These are phyloP conservation scores for Frieseomelitta varia DNA, from an alignment of 1,140 invertebrate species.

Conservation along the genomic window DNA sequence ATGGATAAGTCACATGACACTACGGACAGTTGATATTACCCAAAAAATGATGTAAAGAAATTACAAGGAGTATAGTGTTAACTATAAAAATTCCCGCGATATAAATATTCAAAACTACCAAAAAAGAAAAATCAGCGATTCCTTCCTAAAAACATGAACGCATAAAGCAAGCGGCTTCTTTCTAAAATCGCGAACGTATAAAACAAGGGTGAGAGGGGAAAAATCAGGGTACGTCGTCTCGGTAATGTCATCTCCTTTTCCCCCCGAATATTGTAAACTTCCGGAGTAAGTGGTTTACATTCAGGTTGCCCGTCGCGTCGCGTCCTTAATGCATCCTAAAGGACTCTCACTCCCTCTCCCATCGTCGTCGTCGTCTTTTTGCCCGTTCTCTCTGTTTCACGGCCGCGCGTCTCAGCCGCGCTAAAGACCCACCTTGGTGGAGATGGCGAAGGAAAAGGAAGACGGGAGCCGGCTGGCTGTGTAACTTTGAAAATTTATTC, in stretches of 20 bases:
- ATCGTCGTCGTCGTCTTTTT: background rate
- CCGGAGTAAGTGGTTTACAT: background rate
- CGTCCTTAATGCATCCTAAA: conserved; percentile 6
- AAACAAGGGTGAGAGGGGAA: background rate
- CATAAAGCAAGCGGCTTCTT: background rate
- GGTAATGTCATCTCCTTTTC: background rate
- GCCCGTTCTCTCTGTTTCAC: conserved; percentile 6
- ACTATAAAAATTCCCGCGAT: background rate
- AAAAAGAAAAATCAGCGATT: too few species aligned
- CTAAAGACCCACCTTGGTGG: conserved; percentile 31
- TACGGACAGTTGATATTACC: background rate
- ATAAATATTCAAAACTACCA: background rate
- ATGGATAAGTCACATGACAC: too few species aligned
- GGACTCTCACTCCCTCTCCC: background rate
- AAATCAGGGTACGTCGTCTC: background rate
- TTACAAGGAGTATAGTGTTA: background rate
- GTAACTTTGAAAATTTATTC: conserved; percentile 59
- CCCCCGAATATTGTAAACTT: background rate
- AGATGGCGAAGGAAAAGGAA: conserved; percentile 15
- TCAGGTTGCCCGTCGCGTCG: background rate
- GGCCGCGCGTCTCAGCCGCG: conserved; percentile 20
- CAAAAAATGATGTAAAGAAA: background rate
- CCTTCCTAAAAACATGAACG: background rate
- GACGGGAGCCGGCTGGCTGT: background rate
- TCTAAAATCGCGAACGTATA: background rate